Percentiles rank a stretch among this genome's conserved stretches.
Evolutionary conservation across 1,140 invertebrate genomes (phyloP).

Genomic region (Zaprionus capensis): DNA sequence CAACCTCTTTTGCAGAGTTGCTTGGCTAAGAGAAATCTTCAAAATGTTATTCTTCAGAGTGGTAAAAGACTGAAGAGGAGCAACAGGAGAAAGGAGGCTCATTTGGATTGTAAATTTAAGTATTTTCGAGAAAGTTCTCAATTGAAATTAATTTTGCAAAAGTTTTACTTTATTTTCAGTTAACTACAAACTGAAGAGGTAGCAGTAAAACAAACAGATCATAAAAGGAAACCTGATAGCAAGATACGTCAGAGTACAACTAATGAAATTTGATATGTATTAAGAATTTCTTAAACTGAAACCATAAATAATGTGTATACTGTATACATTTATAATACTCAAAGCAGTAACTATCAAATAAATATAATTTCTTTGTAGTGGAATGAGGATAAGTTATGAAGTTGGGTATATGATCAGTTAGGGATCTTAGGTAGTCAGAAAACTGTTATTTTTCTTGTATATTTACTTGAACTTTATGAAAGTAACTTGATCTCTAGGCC

Average conservation of each 20-base stretch:
- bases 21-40: background rate
- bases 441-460: too few species aligned
- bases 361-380: too few species aligned
- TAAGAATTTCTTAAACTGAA: too few species aligned
- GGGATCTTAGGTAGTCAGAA: too few species aligned
- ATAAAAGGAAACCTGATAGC: background rate
- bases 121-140: background rate
- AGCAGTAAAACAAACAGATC: background rate
- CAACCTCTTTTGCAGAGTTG: background rate
- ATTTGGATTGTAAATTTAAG: background rate
- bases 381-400: too few species aligned
- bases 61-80: background rate
- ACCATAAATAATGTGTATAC: background rate
- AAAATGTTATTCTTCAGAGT: background rate
- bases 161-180: background rate
- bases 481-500: too few species aligned
- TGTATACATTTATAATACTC: background rate
- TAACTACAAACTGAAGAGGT: too few species aligned
- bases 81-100: background rate
- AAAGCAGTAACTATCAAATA: too few species aligned
- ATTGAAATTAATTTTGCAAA: background rate
- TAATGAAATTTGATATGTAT: background rate
- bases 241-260: background rate
- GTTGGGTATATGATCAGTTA: too few species aligned
- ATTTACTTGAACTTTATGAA: too few species aligned